Evolutionary conservation across 1,140 invertebrate genomes (phyloP), one percentile per base, ranked within the genome.

Genomic region (Lycorma delicatula): DNA sequence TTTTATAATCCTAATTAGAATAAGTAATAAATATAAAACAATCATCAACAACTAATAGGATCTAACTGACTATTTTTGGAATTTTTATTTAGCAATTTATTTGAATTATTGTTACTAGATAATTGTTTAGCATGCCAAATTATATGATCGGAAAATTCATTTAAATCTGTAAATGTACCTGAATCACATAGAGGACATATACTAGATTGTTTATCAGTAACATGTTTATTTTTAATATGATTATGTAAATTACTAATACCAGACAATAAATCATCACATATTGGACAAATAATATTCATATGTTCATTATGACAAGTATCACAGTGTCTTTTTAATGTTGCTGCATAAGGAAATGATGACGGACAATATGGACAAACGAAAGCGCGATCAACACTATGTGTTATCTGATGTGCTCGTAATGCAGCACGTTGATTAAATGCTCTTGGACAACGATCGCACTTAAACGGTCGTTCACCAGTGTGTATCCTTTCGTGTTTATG

Each of bases 401-500:
- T 63, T n/a, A 63, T 51, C 50, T 61, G 62, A 47, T 64, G 62
- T 25, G 62, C 62, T 20, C 62, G 20, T 2, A 64, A 44, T 9
- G 62, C 62, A 16, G 63, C 77, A 57, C 78, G 76, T 62, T 79
- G 77, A 66, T 77, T 79, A 50, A 79, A 78, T 5, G 79, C 75
- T 49, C 80, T 74, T 1, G 77, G 71, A 68, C 85, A 87, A 3
- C 83, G 64, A 25, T 77, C 77, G 62, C 81, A 82, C 38, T 64
- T 66, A 59, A 72, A 81, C 0, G 81, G 81, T 46, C 76, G 67
- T 61, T 81, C 81, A 0, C 79, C 80, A 0, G 80, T 79, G 62
- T 82, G 79, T 16, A 74, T 77, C 22, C 80, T 66, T 58, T 76
- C 76, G 61, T 82, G 80, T 51, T 66, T 65, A 22, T 62, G 59